These are phyloP conservation scores for Sturnus vulgaris DNA, from an alignment of 2,113 vertebrate genomes.

Conservation along the genomic window DNA sequence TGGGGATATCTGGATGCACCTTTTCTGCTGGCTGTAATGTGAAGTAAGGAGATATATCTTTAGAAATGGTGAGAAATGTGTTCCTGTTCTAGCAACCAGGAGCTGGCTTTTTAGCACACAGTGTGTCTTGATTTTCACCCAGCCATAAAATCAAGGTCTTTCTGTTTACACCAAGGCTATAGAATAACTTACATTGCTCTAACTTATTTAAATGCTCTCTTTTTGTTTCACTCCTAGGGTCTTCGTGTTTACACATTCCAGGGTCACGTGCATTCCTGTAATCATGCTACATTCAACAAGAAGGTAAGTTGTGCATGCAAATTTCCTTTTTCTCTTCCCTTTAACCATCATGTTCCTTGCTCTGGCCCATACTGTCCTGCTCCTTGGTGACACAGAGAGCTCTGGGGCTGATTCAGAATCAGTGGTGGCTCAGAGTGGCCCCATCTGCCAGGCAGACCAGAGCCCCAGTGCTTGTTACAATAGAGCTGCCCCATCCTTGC, in stretches of 20 bases:
- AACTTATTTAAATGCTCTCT: neutral
- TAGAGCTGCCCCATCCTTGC: neutral
- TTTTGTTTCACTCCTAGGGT: constrained; percentile 42
- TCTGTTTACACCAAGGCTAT: neutral
- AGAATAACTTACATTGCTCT: neutral
- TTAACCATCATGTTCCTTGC: neutral
- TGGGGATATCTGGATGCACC: neutral
- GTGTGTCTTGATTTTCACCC: neutral
- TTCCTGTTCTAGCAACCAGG: neutral
- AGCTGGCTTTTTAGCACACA: neutral
- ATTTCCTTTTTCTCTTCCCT: neutral
- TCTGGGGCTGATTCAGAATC: neutral
- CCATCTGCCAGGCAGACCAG: neutral
- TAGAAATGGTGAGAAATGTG: neutral
- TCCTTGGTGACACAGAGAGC: neutral
- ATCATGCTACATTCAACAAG: constrained; percentile 72
- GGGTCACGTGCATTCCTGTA: constrained; percentile 80
- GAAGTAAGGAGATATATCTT: neutral
- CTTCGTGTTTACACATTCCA: constrained; percentile 72
- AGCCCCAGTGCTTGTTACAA: neutral
- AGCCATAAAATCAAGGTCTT: neutral
- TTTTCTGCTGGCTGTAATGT: neutral
- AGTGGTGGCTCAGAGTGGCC: neutral
- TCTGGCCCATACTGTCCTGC: neutral
- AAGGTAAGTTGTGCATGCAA: neutral